phyloP scores from a whole-genome alignment of 2,888 invertebrate species.

The Sipha maydis region DNA sequence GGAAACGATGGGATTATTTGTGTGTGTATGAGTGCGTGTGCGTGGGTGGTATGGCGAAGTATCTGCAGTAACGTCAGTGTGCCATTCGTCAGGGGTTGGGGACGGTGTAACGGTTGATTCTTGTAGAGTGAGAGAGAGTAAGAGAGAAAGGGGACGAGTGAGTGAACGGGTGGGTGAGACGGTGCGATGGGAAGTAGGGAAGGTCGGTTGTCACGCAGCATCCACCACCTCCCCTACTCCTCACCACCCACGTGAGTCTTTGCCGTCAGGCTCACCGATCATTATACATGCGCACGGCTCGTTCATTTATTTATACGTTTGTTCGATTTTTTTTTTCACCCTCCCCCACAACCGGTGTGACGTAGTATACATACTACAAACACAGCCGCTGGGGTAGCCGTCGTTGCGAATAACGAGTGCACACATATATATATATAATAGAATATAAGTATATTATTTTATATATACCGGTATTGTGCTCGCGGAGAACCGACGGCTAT shows the following conservation, averaged over 20 bases:
- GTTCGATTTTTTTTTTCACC: constrained; percentile 52
- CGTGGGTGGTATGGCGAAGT: neutral
- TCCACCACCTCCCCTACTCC: neutral
- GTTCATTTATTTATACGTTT: constrained; percentile 57
- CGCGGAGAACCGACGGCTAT: neutral
- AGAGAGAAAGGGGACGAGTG: no score
- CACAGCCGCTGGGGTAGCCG: neutral
- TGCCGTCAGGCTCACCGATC: constrained; percentile 24
- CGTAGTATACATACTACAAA: neutral
- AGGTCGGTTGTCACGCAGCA: constrained; percentile 50
- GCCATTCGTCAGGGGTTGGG: no score
- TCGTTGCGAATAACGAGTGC: neutral
- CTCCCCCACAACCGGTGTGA: neutral
- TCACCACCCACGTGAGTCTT: neutral
- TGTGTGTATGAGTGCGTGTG: neutral
- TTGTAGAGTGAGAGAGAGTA: no score
- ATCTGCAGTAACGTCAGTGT: neutral
- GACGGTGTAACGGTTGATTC: constrained; percentile 40
- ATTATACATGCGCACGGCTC: constrained; percentile 59
- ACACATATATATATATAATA: neutral
- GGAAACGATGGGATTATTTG: neutral
- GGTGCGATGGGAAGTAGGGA: neutral
- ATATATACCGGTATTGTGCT: neutral
- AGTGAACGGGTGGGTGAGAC: neutral
- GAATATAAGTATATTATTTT: no score